Evolutionary conservation across 2,888 invertebrate genomes (phyloP), one percentile per base, ranked within the genome.

Genomic region (Arctia plantaginis): DNA sequence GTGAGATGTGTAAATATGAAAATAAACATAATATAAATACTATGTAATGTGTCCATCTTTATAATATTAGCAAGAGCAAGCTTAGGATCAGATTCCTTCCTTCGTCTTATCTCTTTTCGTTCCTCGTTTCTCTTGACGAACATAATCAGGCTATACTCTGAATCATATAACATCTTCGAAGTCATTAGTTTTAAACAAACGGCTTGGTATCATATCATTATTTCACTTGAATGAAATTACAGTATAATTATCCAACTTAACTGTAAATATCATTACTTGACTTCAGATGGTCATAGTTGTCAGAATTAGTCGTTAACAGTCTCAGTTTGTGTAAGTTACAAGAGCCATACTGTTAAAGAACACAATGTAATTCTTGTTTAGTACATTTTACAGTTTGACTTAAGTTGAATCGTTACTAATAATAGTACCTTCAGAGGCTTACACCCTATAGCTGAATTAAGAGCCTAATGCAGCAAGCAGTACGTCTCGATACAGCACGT

Each of bases 241-340:
- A 23, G 67, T 67, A 67, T 47, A 44, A 67, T 67, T 67, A 33
- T 30, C 67, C 12, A 27, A 47, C 44, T 27, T 44, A 33, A 67
- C 47, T 30, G 47, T 47, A 33, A 47, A 64, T 41, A 44, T 44
- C 62, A 13, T 65, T 62, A 62, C 30, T 59, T 35, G 39, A 65
- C 39, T 12, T 35, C 39, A 55, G 12, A 59, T 30, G 66, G 8
- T 39, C 44, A 18, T 66, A 62, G 67, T 67, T 35, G 67, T 67
- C 59, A 41, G 66, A 66, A 72, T 66, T 55, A 18, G 51, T 68
- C n/a, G 51, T 51, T 35, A 66, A 72, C 39, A 51, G 33, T 47
- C 27, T 15, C 41, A 18, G 41, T 27, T 66, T 18, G 39, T 39
- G n/a, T 39, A 15, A 66, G 12, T 39, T 23, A 39, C 7, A 20